A percentile compares a stretch with the other conserved stretches of the same genome.
Evolutionary conservation across 2,888 invertebrate species (phyloP).

Genomic region (Coenonympha glycerion): DNA sequence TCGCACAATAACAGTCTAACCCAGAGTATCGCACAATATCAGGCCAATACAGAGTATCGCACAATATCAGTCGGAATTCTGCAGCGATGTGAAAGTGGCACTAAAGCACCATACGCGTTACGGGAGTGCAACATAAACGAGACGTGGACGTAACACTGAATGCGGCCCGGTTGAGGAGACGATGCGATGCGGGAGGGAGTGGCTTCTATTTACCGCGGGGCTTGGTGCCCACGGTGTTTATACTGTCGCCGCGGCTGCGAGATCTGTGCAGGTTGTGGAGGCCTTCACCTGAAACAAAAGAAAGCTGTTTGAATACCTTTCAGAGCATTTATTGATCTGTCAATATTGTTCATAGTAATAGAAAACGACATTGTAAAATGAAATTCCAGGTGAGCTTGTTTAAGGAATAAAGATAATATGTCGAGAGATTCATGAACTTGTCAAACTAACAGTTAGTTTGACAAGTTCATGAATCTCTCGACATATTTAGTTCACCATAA

Average conservation of each 20-base stretch:
- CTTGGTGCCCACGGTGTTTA: conserved; percentile 81
- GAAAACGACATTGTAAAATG: no score
- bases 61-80: not conserved
- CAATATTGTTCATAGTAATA: no score
- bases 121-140: conserved; percentile 57
- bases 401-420: no score
- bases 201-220: conserved; percentile 60
- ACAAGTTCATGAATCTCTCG: no score
- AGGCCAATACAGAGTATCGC: no score
- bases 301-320: not conserved
- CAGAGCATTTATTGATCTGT: no score
- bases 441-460: no score
- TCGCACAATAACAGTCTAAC: no score
- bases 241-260: conserved; percentile 87
- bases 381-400: no score
- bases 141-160: conserved; percentile 54
- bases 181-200: conserved; percentile 26
- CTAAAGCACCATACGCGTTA: conserved; percentile 62
- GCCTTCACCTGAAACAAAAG: conserved; percentile 74
- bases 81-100: not conserved
- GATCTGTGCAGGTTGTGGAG: conserved; percentile 83
- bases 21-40: no score
- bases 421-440: no score
- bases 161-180: conserved; percentile 53
- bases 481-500: no score